Percentiles rank a stretch among this genome's conserved stretches.
phyloP scores from a whole-genome alignment of 2,797 vertebrate genomes.

The Pangasius krempfi region DNA sequence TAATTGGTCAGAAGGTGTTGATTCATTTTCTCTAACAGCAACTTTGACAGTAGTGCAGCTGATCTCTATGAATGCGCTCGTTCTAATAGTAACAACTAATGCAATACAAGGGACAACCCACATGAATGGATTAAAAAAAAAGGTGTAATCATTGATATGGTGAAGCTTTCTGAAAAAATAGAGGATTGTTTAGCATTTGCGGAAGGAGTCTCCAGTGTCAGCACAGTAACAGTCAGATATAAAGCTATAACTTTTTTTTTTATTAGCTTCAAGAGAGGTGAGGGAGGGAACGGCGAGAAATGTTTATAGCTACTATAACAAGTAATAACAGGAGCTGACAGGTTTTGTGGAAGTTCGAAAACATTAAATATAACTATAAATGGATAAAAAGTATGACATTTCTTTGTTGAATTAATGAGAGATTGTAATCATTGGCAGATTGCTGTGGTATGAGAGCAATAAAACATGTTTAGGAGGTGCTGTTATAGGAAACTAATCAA shows the following conservation, averaged over 20 bases:
- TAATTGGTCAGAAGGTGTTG: background rate
- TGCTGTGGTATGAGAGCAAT: background rate
- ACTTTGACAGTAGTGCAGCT: background rate
- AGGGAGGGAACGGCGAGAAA: background rate
- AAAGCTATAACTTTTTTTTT: background rate
- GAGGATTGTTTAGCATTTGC: background rate
- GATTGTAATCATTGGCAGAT: no score
- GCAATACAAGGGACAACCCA: background rate
- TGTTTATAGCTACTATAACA: background rate
- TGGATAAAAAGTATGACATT: background rate
- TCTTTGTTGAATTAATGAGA: no score
- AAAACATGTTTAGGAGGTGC: background rate
- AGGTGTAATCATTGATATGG: background rate
- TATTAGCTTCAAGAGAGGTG: no score
- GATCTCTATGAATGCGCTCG: background rate
- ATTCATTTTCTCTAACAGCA: background rate
- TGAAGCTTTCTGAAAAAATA: background rate
- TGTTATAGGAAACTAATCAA: background rate
- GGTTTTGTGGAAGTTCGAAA: no score
- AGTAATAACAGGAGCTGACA: background rate
- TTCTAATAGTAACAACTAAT: background rate
- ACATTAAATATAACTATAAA: background rate
- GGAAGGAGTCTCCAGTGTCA: background rate
- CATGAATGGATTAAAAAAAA: no score
- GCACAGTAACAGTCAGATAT: background rate